Conservation (phyloP, 2,888 invertebrate genomes). For the Clivina fossor region DNA sequence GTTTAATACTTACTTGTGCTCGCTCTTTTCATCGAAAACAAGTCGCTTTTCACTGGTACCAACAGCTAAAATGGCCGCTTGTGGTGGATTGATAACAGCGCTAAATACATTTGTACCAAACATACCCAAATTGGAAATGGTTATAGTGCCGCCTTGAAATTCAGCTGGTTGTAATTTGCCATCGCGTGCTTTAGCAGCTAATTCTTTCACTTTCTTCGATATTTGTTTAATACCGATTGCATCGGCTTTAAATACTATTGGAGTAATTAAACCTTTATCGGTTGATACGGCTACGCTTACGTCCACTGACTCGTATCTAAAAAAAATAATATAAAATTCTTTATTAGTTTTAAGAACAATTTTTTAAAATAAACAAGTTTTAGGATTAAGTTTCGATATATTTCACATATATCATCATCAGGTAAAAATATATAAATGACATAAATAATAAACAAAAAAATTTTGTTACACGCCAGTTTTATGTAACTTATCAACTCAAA, state of each 20-base stretch:
- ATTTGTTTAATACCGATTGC: conserved; percentile 86
- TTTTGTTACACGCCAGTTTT: too few species aligned
- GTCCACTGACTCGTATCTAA: conserved; percentile 87
- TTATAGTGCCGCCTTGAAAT: conserved; percentile 95
- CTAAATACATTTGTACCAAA: conserved; percentile 85
- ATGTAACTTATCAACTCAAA: too few species aligned
- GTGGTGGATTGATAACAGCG: conserved; percentile 96
- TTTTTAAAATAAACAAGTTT: too few species aligned
- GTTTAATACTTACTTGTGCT: conserved; percentile 73
- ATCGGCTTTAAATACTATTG: conserved; percentile 91
- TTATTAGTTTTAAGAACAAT: too few species aligned
- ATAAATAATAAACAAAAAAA: too few species aligned
- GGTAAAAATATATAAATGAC: too few species aligned
- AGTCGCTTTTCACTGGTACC: conserved; percentile 78
- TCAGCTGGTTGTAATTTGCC: conserved; percentile 91
- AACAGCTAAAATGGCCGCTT: conserved; percentile 90
- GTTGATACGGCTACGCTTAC: conserved; percentile 97
- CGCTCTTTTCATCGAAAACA: conserved; percentile 69
- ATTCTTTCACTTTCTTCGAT: conserved; percentile 72
- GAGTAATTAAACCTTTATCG: conserved; percentile 92
- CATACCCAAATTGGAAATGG: conserved; percentile 95
- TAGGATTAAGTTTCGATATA: too few species aligned
- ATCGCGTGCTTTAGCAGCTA: conserved; percentile 85
- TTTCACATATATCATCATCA: too few species aligned
- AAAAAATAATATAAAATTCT: conserved; percentile 38